Evolutionary conservation across 92 coral and sea anemone species (phyloP).

Genomic region (Phymanthus crucifer): DNA sequence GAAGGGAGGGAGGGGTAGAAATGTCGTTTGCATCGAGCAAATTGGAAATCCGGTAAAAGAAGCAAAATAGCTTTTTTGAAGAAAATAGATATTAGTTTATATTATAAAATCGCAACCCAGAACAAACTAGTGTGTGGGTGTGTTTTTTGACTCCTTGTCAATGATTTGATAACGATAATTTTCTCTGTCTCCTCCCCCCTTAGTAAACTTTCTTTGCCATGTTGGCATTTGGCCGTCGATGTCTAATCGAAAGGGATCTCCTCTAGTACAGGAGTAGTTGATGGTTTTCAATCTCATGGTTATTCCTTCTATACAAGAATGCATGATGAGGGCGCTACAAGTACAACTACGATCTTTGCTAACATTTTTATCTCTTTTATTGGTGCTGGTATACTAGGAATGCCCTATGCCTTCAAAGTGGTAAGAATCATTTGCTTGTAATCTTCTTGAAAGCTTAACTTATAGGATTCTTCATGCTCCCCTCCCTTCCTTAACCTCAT

Average conservation of each 20-base stretch:
- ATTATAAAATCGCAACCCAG: no score
- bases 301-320: neutral
- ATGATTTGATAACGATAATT: neutral
- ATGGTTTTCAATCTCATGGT: neutral
- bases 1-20: slow-evolving; percentile 14
- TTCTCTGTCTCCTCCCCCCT: slow-evolving; percentile 10
- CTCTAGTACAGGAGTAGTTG: no score
- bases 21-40: neutral
- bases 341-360: slow-evolving; percentile 92
- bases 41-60: neutral
- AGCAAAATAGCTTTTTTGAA: no score
- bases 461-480: no score
- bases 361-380: slow-evolving; percentile 95
- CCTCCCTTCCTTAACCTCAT: no score
- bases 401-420: slow-evolving; percentile 97
- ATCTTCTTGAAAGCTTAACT: no score
- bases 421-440: slow-evolving; percentile 47
- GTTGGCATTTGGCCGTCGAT: slow-evolving; percentile 33
- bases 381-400: slow-evolving; percentile 99
- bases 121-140: neutral
- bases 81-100: no score
- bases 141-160: neutral
- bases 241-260: no score
- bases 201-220: slow-evolving; percentile 19
- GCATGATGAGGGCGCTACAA: slow-evolving; percentile 92